Evolutionary conservation across 2,888 invertebrate species (phyloP).

Genomic region (Bimastos eiseni): DNA sequence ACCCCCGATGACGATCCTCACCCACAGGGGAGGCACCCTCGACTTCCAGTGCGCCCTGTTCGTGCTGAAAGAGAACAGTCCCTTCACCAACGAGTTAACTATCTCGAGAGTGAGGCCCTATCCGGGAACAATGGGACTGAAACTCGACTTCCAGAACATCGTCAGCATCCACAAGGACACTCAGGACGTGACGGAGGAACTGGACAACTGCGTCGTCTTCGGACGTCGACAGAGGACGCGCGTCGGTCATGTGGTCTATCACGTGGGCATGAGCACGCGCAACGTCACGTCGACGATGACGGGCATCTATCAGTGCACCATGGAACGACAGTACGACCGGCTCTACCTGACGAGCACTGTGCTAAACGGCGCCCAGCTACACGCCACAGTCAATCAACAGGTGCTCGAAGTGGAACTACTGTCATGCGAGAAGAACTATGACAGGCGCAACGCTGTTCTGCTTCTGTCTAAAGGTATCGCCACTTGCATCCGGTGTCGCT

Average conservation of each 20-base stretch:
- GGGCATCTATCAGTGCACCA: not conserved
- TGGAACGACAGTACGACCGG: slow-evolving; percentile 13
- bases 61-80: slow-evolving; percentile 6
- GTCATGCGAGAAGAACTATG: not conserved
- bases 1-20: not conserved
- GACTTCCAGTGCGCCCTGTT: not conserved
- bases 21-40: not conserved
- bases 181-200: not conserved
- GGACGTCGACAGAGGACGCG: not conserved
- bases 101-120: not conserved
- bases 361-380: not conserved
- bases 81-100: not conserved
- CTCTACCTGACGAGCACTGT: not conserved
- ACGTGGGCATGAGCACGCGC: slow-evolving; percentile 7
- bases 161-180: not conserved
- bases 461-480: not conserved
- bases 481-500: not conserved
- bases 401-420: not conserved
- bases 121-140: not conserved
- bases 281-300: not conserved
- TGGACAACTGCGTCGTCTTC: slow-evolving; percentile 7
- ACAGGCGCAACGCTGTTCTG: not conserved
- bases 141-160: not conserved
- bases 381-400: not conserved
- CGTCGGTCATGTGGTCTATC: not conserved